Evolutionary conservation across 2,113 vertebrate species (phyloP).

Genomic region (Peromyscus polionotus): DNA sequence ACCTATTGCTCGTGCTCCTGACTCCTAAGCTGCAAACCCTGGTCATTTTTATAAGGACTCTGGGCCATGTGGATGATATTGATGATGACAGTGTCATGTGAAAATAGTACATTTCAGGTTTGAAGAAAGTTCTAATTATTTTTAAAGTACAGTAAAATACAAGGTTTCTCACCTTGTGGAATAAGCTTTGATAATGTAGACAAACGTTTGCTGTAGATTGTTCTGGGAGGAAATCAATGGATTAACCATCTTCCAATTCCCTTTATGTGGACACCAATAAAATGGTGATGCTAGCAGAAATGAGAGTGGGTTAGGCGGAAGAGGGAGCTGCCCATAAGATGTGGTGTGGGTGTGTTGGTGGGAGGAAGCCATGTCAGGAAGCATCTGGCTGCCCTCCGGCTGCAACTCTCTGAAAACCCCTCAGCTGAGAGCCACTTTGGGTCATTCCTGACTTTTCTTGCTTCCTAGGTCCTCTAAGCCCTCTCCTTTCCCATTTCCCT

Average conservation of each 20-base stretch:
- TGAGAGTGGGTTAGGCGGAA: neutral
- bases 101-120: neutral
- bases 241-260: neutral
- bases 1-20: neutral
- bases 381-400: neutral
- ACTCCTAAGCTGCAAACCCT: neutral
- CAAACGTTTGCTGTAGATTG: neutral
- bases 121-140: neutral
- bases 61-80: neutral
- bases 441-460: neutral
- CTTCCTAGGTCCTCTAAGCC: neutral
- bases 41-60: neutral
- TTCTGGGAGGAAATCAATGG: neutral
- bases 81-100: neutral
- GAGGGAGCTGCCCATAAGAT: neutral
- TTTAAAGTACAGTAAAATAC: neutral
- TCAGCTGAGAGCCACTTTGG: neutral
- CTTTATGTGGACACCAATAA: neutral
- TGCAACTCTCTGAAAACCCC: neutral
- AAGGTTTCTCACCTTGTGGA: neutral
- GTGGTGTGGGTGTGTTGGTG: neutral
- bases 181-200: neutral
- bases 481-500: neutral
- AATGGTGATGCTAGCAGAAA: neutral
- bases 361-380: neutral